These are phyloP conservation scores for Gnatocerus cornutus DNA, from an alignment of 2,888 invertebrate genomes.

Conservation along the genomic window DNA sequence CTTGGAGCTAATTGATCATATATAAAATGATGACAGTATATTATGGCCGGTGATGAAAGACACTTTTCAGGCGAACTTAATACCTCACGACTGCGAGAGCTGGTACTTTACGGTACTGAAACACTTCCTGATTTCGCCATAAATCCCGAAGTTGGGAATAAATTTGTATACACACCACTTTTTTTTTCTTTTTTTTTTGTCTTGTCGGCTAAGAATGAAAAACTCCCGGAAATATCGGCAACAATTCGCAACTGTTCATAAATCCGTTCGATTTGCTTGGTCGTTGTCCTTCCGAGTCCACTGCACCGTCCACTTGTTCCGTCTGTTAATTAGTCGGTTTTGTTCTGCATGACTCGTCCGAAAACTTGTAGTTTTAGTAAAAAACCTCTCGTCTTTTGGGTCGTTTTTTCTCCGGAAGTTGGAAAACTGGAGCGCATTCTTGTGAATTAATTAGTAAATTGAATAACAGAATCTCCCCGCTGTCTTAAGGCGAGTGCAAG, in stretches of 20 bases:
- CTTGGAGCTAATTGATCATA: neutral
- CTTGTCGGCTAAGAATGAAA: no score
- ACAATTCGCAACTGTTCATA: neutral
- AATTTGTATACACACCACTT: no score
- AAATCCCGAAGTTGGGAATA: no score
- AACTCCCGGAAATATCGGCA: no score
- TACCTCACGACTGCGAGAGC: no score
- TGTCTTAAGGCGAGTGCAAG: no score
- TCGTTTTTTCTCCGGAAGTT: neutral
- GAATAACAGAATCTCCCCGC: neutral
- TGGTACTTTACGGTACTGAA: no score
- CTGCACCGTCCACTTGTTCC: slow-evolving; percentile 22
- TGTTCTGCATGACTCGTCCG: slow-evolving; percentile 31
- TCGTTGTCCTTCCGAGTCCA: slow-evolving; percentile 35
- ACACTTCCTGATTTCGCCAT: no score
- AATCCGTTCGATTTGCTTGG: slow-evolving; percentile 13
- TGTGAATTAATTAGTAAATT: slow-evolving; percentile 12
- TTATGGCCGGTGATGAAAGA: no score
- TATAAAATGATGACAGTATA: neutral
- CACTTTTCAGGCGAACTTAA: no score
- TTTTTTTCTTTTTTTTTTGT: no score
- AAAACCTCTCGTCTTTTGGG: neutral
- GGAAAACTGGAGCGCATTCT: slow-evolving; percentile 15
- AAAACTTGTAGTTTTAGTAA: slow-evolving; percentile 1
- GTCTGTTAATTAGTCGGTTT: slow-evolving; percentile 23